A percentile compares a stretch with the other conserved stretches of the same genome.
These are phyloP conservation scores for Lepus townsendii DNA, from an alignment of 2,797 vertebrate species.

Conservation along the genomic window DNA sequence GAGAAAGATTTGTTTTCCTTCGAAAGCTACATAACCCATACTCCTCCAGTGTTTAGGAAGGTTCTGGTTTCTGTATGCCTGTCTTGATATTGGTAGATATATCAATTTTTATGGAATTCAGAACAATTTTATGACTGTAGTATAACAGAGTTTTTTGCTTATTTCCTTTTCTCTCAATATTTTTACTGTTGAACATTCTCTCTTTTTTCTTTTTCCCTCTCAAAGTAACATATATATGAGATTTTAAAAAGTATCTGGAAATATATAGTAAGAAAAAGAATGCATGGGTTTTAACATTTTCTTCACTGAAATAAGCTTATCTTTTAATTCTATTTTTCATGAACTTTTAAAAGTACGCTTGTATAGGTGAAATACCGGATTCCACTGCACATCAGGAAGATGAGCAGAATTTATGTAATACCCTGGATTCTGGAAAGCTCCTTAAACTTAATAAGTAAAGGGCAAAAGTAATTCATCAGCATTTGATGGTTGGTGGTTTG, in stretches of 20 bases:
- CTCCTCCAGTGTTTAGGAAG: neutral
- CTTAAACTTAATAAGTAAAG: neutral
- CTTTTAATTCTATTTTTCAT: no score
- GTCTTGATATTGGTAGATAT: neutral
- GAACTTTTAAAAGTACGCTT: no score
- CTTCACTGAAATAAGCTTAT: no score
- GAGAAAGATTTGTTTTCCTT: neutral
- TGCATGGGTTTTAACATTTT: no score
- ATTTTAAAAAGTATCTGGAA: no score
- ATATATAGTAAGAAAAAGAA: no score
- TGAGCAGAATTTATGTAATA: neutral
- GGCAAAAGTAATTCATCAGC: neutral
- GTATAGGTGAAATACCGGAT: neutral
- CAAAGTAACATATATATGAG: no score
- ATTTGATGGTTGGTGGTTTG: neutral
- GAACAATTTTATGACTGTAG: neutral
- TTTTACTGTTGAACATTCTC: neutral
- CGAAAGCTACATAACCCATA: neutral
- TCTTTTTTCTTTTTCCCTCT: neutral
- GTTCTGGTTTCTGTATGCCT: neutral
- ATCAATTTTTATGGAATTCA: constrained; percentile 57
- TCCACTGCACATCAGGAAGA: neutral
- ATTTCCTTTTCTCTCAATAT: constrained; percentile 21
- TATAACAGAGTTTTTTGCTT: neutral
- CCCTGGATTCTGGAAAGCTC: neutral